Percentiles rank a stretch among this genome's conserved stretches.
phyloP scores from a whole-genome alignment of 2,113 vertebrate species.

The Lepus timidus region DNA sequence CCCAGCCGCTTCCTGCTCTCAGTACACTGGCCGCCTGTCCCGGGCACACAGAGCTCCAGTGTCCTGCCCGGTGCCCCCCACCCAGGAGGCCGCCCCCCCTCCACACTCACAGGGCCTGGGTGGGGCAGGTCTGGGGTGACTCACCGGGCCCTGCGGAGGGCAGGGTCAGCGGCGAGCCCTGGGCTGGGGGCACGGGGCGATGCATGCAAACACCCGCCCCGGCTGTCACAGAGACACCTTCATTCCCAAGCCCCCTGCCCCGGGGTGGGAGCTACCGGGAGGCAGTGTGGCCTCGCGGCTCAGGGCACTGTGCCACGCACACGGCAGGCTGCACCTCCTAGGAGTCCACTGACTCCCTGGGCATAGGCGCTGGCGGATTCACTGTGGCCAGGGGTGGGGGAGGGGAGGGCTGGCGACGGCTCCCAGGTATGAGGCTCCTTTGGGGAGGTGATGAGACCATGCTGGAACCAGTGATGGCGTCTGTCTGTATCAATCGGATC shows the following conservation, averaged over 20 bases:
- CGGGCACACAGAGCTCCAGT: constrained; percentile 73
- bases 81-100: constrained; percentile 30
- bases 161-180: neutral
- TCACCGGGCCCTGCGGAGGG: neutral
- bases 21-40: constrained; percentile 71
- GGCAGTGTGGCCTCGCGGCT: neutral
- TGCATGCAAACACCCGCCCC: accelerated
- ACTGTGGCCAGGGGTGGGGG: neutral
- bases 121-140: constrained; percentile 53
- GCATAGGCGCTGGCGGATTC: too few species aligned
- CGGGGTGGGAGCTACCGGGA: neutral
- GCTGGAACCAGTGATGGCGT: neutral
- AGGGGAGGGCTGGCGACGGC: accelerated
- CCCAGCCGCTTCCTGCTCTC: constrained; percentile 76
- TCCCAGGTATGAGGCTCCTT: accelerated
- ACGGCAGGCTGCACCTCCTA: accelerated
- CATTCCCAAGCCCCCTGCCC: neutral
- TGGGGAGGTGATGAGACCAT: neutral
- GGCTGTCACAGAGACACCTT: neutral
- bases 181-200: neutral
- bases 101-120: constrained; percentile 45
- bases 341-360: neutral
- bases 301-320: neutral
- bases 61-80: constrained; percentile 31
- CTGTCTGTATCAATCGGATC: neutral